A percentile compares a stretch with the other conserved stretches of the same genome.
phyloP scores from a whole-genome alignment of 2,797 vertebrate genomes.

The Heliangelus exortis region DNA sequence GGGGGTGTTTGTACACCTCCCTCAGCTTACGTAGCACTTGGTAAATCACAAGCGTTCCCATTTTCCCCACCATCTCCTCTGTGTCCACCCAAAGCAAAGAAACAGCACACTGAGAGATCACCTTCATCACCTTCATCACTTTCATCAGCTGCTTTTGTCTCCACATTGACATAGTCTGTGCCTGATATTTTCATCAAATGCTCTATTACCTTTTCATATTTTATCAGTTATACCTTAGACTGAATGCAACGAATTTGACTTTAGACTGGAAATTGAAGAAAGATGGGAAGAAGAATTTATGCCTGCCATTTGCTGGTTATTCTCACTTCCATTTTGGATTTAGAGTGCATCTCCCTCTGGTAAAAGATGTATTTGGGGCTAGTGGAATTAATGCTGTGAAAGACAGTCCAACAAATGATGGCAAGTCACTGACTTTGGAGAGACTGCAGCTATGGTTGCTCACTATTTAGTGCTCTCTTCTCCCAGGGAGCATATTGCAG shows the following conservation, averaged over 20 bases:
- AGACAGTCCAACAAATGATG: neutral
- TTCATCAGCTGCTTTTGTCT: neutral
- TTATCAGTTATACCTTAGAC: conserved; percentile 36
- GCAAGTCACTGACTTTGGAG: neutral
- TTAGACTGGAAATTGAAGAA: conserved; percentile 58
- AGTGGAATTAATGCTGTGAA: neutral
- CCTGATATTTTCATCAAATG: conserved; percentile 1
- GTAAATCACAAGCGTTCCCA: neutral
- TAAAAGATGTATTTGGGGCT: conserved; percentile 42
- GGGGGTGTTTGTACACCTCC: neutral
- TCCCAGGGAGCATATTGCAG: neutral
- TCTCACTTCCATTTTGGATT: conserved; percentile 58
- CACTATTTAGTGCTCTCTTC: neutral
- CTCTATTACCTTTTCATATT: conserved; percentile 17
- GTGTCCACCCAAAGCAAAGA: neutral
- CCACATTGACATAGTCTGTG: neutral
- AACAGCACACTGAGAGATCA: neutral
- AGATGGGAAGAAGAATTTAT: conserved; percentile 51
- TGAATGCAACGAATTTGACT: conserved; percentile 31
- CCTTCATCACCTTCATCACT: neutral
- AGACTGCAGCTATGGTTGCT: neutral
- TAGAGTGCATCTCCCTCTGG: conserved; percentile 43
- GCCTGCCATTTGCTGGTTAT: conserved; percentile 45
- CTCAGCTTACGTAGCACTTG: neutral
- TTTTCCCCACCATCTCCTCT: neutral